Evolutionary conservation across 2,888 invertebrate species (phyloP).

Genomic region (Cyclophora punctaria): DNA sequence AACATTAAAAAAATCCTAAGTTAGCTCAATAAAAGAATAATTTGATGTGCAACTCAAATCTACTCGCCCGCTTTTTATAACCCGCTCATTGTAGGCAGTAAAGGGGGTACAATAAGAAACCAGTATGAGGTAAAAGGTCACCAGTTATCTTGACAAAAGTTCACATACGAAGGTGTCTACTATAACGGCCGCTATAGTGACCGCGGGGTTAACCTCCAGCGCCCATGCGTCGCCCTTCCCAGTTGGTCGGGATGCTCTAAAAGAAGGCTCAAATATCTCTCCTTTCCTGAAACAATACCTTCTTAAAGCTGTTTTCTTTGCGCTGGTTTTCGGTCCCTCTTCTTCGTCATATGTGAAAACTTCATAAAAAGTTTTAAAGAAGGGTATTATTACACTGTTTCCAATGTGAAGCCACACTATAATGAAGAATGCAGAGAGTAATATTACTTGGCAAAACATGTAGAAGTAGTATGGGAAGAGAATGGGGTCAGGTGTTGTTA

Average conservation of each 20-base stretch:
- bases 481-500: slow-evolving; percentile 50
- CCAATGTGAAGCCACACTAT: slow-evolving; percentile 47
- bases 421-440: slow-evolving; percentile 36
- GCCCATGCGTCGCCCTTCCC: no score
- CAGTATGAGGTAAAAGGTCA: no score
- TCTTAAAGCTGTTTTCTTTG: slow-evolving; percentile 36
- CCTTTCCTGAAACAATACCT: slow-evolving; percentile 60
- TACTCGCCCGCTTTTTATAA: no score
- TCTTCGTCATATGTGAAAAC: slow-evolving; percentile 19
- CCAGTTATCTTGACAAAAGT: no score
- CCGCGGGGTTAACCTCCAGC: no score
- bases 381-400: slow-evolving; percentile 37
- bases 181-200: no score
- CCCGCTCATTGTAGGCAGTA: no score
- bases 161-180: no score
- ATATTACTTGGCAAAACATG: slow-evolving; percentile 53
- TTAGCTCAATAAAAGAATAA: no score
- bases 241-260: slow-evolving; percentile 15
- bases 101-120: no score
- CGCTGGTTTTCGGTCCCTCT: slow-evolving; percentile 3
- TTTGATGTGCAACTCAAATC: no score
- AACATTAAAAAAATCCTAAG: no score
- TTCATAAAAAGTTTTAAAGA: slow-evolving; percentile 32
- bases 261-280: slow-evolving; percentile 47
- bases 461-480: slow-evolving; percentile 62